A percentile compares a stretch with the other conserved stretches of the same genome.
Conservation (phyloP, 2,797 vertebrate species). For the Rhinogobio ventralis region DNA sequence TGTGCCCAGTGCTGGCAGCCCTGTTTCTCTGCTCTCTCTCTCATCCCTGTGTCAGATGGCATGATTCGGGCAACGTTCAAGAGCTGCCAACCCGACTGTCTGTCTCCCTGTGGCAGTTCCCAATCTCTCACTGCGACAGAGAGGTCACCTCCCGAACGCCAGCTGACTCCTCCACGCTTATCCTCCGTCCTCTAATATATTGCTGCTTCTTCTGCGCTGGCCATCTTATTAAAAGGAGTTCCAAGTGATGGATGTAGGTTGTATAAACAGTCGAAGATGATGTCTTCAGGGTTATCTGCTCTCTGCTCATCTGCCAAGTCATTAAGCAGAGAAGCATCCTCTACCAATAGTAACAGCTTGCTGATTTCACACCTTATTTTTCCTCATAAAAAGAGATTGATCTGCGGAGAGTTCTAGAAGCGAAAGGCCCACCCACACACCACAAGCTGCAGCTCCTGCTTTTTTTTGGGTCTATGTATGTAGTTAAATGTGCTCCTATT, state of each 20-base stretch:
- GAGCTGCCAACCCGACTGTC: conserved; percentile 61
- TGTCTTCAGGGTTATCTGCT: conserved; percentile 49
- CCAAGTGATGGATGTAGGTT: conserved; percentile 42
- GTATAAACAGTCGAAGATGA: conserved; percentile 45
- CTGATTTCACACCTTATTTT: conserved; percentile 51
- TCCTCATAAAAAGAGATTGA: conserved; percentile 44
- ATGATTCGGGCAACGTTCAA: conserved; percentile 46
- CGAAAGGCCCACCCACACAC: conserved; percentile 42
- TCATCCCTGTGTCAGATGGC: conserved; percentile 63
- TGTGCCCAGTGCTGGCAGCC: conserved; percentile 51
- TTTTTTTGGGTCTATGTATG: conserved; percentile 35
- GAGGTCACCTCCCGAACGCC: conserved; percentile 63
- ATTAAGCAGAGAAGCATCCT: conserved; percentile 51
- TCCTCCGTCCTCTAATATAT: conserved; percentile 28
- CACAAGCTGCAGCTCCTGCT: conserved; percentile 29
- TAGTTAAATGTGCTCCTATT: conserved; percentile 10
- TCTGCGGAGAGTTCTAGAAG: conserved; percentile 40
- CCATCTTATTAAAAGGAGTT: conserved; percentile 31
- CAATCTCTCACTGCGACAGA: conserved; percentile 51
- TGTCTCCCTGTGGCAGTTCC: conserved; percentile 61
- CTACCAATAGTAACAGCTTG: conserved; percentile 60
- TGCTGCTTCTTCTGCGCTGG: not conserved
- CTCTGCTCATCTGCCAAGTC: conserved; percentile 47
- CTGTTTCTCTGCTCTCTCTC: conserved; percentile 52
- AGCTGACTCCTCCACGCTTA: conserved; percentile 40